A percentile compares a stretch with the other conserved stretches of the same genome.
Conservation (phyloP, 2,797 vertebrate species). For the Ctenopoma kingsleyae region DNA sequence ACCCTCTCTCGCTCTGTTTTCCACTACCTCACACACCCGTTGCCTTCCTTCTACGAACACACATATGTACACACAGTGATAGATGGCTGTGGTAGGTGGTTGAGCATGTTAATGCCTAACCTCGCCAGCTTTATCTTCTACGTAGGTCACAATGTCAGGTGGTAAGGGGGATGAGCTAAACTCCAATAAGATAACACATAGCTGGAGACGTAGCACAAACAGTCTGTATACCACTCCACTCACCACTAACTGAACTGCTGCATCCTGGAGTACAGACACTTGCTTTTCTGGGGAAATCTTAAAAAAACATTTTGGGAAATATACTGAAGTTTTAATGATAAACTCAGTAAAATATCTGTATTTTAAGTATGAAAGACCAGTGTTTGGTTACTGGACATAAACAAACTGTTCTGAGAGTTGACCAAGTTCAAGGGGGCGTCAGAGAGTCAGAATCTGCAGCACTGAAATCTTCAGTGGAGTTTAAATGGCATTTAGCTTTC, state of each 20-base stretch:
- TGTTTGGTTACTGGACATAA: slow-evolving; percentile 56
- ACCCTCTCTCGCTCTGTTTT: slow-evolving; percentile 34
- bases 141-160: slow-evolving; percentile 75
- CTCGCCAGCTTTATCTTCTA: slow-evolving; percentile 80
- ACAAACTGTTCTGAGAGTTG: slow-evolving; percentile 69
- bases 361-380: slow-evolving; percentile 38
- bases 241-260: slow-evolving; percentile 33
- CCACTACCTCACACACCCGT: slow-evolving; percentile 25
- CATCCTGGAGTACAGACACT: neutral
- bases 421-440: slow-evolving; percentile 66
- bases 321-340: slow-evolving; percentile 9
- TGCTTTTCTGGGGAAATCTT: neutral
- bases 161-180: slow-evolving; percentile 74
- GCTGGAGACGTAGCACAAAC: slow-evolving; percentile 21
- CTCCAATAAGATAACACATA: slow-evolving; percentile 67
- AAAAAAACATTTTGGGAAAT: neutral
- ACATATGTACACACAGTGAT: slow-evolving; percentile 59
- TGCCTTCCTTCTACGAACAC: slow-evolving; percentile 42
- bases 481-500: slow-evolving; percentile 71
- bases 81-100: slow-evolving; percentile 76
- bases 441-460: slow-evolving; percentile 47
- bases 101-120: slow-evolving; percentile 83
- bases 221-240: slow-evolving; percentile 24
- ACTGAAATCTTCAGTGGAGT: slow-evolving; percentile 67
- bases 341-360: slow-evolving; percentile 44